These are phyloP conservation scores for Liasis olivaceus DNA, from an alignment of 2,797 vertebrate genomes.

Conservation along the genomic window DNA sequence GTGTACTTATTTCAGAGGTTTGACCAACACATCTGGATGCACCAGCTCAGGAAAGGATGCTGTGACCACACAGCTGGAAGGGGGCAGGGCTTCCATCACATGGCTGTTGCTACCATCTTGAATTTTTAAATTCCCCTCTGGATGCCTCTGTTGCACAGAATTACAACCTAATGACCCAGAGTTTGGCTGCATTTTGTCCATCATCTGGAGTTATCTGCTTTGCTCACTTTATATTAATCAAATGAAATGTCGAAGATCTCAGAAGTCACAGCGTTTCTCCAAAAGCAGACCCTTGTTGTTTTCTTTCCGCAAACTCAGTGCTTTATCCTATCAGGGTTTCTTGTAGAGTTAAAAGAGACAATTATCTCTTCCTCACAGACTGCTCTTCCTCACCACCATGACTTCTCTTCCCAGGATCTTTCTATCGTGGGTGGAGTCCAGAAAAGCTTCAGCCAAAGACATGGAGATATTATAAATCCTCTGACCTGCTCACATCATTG, in stretches of 20 bases:
- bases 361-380: background rate
- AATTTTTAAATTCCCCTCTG: background rate
- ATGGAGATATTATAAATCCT: background rate
- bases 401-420: background rate
- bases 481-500: background rate
- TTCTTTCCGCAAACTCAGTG: background rate
- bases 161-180: background rate
- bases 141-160: background rate
- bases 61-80: background rate
- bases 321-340: background rate
- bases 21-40: background rate
- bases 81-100: background rate
- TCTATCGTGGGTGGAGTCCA: background rate
- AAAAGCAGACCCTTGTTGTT: background rate
- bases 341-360: background rate
- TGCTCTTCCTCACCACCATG: background rate
- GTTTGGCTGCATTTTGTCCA: background rate
- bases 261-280: background rate
- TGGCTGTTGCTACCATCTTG: background rate
- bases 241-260: background rate
- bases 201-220: background rate
- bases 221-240: background rate
- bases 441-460: background rate
- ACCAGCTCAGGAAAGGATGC: background rate
- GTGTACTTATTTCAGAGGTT: background rate